Percentiles rank a stretch among this genome's conserved stretches.
These are phyloP conservation scores for Trematomus bernacchii DNA, from an alignment of 2,797 vertebrate species.

Conservation along the genomic window DNA sequence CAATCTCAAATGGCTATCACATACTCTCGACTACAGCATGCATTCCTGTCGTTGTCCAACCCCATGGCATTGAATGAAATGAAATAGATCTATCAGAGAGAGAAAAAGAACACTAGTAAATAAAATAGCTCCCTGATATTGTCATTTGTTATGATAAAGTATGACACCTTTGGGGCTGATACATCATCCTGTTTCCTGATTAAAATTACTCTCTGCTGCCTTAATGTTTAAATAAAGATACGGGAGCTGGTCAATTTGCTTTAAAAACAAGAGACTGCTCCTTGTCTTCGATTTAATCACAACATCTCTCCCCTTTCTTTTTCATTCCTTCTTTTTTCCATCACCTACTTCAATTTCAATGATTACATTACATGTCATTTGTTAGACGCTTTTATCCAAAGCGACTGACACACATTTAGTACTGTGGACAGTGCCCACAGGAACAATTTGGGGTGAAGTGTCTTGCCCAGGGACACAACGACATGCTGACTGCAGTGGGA, in stretches of 20 bases:
- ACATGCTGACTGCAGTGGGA: too few relatives aligned
- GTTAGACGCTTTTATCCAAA: too few relatives aligned
- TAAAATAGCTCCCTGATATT: background rate
- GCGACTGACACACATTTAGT: too few relatives aligned
- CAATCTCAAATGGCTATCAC: slow-evolving; percentile 7
- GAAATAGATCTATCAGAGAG: background rate
- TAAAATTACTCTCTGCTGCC: slow-evolving; percentile 27
- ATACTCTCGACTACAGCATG: background rate
- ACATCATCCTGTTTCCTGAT: slow-evolving; percentile 12
- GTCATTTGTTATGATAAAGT: slow-evolving; percentile 7
- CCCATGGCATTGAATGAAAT: background rate
- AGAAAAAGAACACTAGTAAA: background rate
- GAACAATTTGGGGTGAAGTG: too few relatives aligned
- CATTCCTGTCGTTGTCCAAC: background rate
- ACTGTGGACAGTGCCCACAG: too few relatives aligned
- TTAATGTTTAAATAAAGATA: slow-evolving; percentile 48
- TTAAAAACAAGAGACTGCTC: slow-evolving; percentile 12
- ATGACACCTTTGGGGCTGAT: background rate
- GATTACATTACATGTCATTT: too few relatives aligned
- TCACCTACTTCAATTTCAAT: slow-evolving; percentile 27
- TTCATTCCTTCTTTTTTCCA: slow-evolving; percentile 27
- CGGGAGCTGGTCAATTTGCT: slow-evolving; percentile 26
- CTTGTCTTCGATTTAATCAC: slow-evolving; percentile 47
- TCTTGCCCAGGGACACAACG: too few relatives aligned
- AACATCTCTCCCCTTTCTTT: slow-evolving; percentile 8